Conservation (phyloP, 2,888 invertebrate genomes). For the Acleris literana region DNA sequence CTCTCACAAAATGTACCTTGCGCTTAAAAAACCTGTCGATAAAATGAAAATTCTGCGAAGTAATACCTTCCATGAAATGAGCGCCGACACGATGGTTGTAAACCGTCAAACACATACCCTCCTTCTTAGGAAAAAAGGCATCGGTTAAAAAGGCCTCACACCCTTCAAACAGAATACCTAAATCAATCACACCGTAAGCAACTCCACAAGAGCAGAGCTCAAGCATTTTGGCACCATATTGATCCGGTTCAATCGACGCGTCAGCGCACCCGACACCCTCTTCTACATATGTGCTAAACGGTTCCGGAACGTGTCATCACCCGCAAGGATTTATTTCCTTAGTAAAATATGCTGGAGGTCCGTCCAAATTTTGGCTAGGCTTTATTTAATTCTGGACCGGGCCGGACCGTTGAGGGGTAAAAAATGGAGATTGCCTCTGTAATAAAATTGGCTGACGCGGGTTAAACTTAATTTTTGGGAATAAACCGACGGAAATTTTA, state of each 20-base stretch:
- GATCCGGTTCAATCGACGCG: constrained; percentile 76
- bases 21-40: no score
- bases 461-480: constrained; percentile 27
- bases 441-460: constrained; percentile 41
- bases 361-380: constrained; percentile 36
- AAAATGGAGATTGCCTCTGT: constrained; percentile 45
- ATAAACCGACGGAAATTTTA: constrained; percentile 8
- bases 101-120: no score
- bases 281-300: constrained; percentile 73
- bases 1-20: no score
- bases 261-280: constrained; percentile 66
- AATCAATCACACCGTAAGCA: constrained; percentile 46
- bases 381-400: constrained; percentile 38
- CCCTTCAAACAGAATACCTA: constrained; percentile 42
- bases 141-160: no score
- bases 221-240: constrained; percentile 63
- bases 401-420: constrained; percentile 37
- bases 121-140: no score
- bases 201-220: constrained; percentile 56
- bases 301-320: constrained; percentile 58
- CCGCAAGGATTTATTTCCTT: constrained; percentile 57
- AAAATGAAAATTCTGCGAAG: no score
- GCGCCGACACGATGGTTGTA: no score
- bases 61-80: no score
- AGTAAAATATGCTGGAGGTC: constrained; percentile 34